Conservation (phyloP, 2,797 vertebrate species). For the Paedocypris micromegethes region DNA sequence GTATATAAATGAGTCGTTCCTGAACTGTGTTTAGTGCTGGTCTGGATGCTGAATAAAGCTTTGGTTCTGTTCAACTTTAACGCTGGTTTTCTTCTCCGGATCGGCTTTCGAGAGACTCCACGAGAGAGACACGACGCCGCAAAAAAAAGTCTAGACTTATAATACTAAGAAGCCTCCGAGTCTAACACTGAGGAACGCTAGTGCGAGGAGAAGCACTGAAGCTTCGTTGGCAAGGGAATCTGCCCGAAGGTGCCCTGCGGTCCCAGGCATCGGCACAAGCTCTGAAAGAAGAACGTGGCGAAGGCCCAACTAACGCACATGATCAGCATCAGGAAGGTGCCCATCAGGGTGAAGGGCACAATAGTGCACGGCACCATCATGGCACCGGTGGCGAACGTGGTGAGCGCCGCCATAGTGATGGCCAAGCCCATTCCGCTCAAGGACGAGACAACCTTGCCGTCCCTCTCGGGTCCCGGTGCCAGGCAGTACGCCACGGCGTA, state of each 20-base stretch:
- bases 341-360: conserved; percentile 91
- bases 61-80: no score
- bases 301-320: conserved; percentile 99
- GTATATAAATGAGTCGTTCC: no score
- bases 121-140: no score
- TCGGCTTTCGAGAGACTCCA: no score
- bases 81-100: no score
- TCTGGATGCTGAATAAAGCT: no score
- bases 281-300: conserved; percentile 97
- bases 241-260: conserved; percentile 93
- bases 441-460: conserved; percentile 94
- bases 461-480: conserved; percentile 83
- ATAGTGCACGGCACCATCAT: conserved; percentile 99
- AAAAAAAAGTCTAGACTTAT: no score
- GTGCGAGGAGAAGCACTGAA: conserved; percentile 69
- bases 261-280: conserved; percentile 92
- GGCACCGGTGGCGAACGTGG: conserved; percentile 95
- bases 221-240: conserved; percentile 82
- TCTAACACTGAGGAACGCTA: conserved; percentile 51
- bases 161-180: no score
- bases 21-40: no score
- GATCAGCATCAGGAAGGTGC: conserved; percentile 98
- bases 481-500: conserved; percentile 95
- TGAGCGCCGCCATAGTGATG: conserved; percentile 94
- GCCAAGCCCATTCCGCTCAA: conserved; percentile 96